Evolutionary conservation across 2,797 vertebrate genomes (phyloP), one percentile per base, ranked within the genome.

Genomic region (Lates japonicus): DNA sequence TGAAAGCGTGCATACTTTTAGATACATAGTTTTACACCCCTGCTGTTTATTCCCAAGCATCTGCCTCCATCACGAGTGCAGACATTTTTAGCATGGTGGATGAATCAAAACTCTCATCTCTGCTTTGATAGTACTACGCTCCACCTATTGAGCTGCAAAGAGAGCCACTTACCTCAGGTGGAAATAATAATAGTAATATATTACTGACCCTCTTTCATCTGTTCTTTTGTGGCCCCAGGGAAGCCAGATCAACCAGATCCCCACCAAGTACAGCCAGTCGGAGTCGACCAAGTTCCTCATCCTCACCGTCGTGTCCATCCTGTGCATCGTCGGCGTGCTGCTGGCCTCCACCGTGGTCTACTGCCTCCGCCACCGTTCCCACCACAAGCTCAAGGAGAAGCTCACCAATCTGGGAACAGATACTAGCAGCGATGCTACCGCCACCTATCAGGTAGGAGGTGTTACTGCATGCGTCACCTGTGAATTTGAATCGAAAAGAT

Each of bases 241-340:
- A 87, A 96, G 86, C 91, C 91, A 93, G 74, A 92, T 98, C 81
- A 94, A 95, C 70, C 93, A 96, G 87, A 95, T 97, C 54, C 96
- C 96, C 8, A 96, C 90, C 57, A 97, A 92, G 80, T 95, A 95
- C 70, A 97, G 96, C 84, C 95, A 94, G 66, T 94, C 97, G 0
- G 97, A 99, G 84, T 97, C 98, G 0, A 94, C 97, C 86, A 98
- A 97, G 95, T 99, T 98, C 93, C 94, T 97, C 0, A 82, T 97
- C 61, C 96, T 99, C 81, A 98, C 98, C 0, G 94, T 99, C 2
- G 94, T 98, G 80, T 98, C 97, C 72, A 93, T 98, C 54, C 93
- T 96, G 62, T 97, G 97, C 95, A 98, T 99, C 79, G 87, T 93
- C 1, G 96, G 93, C 22, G 96, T 99, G 70, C 94, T 99, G 83